Evolutionary conservation across 2,797 vertebrate genomes (phyloP), one percentile per base, ranked within the genome.

Genomic region (Phylloscopus collybita): DNA sequence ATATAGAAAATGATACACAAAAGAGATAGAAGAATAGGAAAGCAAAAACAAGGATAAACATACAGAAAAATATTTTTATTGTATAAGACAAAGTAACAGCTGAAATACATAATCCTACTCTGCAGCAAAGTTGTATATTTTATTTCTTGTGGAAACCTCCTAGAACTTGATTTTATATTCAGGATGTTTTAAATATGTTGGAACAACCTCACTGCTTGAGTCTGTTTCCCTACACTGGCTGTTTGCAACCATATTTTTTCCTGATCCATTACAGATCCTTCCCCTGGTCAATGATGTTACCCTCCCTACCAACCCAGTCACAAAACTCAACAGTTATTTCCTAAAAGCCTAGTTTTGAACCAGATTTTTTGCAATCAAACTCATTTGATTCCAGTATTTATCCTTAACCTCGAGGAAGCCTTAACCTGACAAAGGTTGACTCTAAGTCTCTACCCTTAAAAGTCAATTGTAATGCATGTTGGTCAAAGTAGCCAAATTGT

Each of bases 261-360:
- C 34, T 64, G 14, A 50, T 8, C 3, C 1, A 11, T 54, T 72
- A 47, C 19, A 81, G 22, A 38, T 20, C 8, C 14, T 72, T 72
- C 23, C 8, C 7, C 11, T 27, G 9, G 36, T 13, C 42, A 34
- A 20, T 23, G 16, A 38, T 12, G 16, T 9, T 5, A 4, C 13
- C 3, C 10, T 66, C 10, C 13, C 14, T 19, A 44, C 22, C 0
- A 2, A 51, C 5, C 5, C 38, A 45, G 27, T 23, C n/a, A 66
- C 36, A 70, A 85, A 88, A 29, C 11, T 64, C 22, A 64, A 3
- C 6, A 36, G 27, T 70, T 50, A 18, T 21, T 62, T 83, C 15
- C 15, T n/a, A 17, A 47, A 64, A 60, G 4, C 4, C 6, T 53
- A 18, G n/a, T 76, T 76, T 54, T 60, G 25, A 21, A 40, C n/a